Conservation (phyloP, 2,797 vertebrate genomes). For the Mus spretus region DNA sequence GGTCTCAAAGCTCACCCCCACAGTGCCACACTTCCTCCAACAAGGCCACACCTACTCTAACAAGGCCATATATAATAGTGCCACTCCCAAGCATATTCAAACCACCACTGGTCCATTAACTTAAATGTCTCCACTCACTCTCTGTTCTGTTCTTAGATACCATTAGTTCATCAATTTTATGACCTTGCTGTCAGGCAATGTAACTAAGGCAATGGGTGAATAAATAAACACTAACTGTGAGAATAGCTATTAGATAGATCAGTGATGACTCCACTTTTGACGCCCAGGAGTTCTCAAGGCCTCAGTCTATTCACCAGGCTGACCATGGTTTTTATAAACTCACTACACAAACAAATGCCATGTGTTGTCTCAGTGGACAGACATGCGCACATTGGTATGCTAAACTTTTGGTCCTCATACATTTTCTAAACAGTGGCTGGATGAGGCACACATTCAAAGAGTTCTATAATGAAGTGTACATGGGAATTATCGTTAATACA, state of each 20-base stretch:
- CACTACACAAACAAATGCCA: not conserved
- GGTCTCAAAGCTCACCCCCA: not conserved
- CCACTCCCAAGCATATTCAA: not conserved
- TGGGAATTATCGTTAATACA: not conserved
- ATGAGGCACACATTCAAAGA: not conserved
- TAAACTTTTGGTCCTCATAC: not conserved
- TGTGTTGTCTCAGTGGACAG: not conserved
- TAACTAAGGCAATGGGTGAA: constrained; percentile 17
- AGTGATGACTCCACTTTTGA: not conserved
- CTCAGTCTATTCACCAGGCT: not conserved
- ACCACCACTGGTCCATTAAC: not conserved
- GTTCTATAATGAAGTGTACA: not conserved
- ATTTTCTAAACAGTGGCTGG: constrained; percentile 21
- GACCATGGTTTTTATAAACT: constrained; percentile 15
- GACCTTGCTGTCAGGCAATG: constrained; percentile 1
- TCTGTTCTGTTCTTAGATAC: not conserved
- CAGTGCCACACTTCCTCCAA: not conserved
- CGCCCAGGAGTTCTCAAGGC: not conserved
- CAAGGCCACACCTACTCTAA: not conserved
- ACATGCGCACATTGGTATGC: not conserved
- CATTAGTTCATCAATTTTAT: constrained; percentile 53
- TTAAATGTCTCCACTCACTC: constrained; percentile 37
- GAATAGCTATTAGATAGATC: not conserved
- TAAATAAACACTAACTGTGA: not conserved
- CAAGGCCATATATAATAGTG: not conserved